These are phyloP conservation scores for Artemisiospiza belli DNA, from an alignment of 2,113 vertebrate species.

Conservation along the genomic window DNA sequence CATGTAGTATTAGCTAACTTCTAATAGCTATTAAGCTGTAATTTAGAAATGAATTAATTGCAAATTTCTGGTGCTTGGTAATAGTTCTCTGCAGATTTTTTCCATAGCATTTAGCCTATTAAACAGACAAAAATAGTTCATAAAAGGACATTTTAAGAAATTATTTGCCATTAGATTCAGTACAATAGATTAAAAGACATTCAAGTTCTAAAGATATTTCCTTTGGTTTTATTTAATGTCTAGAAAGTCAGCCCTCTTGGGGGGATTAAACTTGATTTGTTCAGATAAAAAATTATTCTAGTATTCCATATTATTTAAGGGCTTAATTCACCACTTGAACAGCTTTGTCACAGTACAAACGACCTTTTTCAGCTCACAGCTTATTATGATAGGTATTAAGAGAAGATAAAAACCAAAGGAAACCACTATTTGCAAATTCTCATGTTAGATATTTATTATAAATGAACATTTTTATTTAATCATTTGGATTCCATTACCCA, in stretches of 20 bases:
- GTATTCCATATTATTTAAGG: neutral
- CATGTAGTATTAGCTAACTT: neutral
- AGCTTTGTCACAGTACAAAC: neutral
- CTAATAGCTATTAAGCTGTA: neutral
- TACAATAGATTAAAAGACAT: neutral
- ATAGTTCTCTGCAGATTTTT: neutral
- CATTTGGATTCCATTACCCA: neutral
- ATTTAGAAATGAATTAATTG: slow-evolving; percentile 45
- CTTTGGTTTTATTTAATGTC: neutral
- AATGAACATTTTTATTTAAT: neutral
- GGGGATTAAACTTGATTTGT: neutral
- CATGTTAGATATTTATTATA: neutral
- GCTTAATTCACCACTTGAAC: neutral
- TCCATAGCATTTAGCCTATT: neutral
- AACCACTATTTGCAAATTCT: neutral
- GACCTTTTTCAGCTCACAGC: neutral
- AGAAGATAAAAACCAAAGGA: neutral
- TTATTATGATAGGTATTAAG: neutral
- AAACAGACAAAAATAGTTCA: neutral
- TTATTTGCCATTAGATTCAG: slow-evolving; percentile 2
- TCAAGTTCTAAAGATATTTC: neutral
- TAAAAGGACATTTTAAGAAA: neutral
- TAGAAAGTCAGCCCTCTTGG: neutral
- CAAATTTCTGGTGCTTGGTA: slow-evolving; percentile 16
- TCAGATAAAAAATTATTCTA: neutral